A percentile compares a stretch with the other conserved stretches of the same genome.
phyloP scores from a whole-genome alignment of 2,113 vertebrate species.

The Malurus melanocephalus region DNA sequence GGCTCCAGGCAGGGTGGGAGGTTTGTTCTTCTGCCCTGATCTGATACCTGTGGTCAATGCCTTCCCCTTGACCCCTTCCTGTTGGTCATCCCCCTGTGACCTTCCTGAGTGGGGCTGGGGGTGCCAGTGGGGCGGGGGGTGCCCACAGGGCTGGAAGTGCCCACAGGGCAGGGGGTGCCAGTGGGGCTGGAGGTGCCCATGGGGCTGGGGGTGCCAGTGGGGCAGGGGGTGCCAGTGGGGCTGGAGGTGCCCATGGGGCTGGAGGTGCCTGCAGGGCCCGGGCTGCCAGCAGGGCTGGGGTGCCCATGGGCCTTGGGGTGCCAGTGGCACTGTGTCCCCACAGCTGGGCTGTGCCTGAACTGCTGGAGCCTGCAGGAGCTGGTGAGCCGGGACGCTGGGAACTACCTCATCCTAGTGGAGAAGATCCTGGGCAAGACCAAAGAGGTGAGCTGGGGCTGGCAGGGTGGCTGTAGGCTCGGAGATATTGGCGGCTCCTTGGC shows the following conservation, averaged over 20 bases:
- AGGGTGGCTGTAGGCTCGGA: rapidly evolving
- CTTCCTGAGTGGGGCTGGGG: neutral
- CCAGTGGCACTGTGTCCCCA: neutral
- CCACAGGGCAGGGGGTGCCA: neutral
- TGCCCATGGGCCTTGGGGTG: neutral
- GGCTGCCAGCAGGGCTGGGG: too few relatives aligned
- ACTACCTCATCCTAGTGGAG: slow-evolving; percentile 92
- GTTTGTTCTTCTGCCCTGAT: neutral
- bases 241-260: too few relatives aligned
- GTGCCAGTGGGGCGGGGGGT: neutral
- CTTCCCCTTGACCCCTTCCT: neutral
- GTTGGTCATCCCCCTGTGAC: rapidly evolving
- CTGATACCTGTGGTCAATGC: neutral
- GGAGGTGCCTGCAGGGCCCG: too few relatives aligned
- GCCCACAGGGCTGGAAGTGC: too few relatives aligned
- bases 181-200: too few relatives aligned
- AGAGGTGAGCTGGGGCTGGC: slow-evolving; percentile 72
- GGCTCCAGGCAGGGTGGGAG: rapidly evolving
- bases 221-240: neutral
- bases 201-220: neutral
- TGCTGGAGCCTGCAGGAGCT: slow-evolving; percentile 96
- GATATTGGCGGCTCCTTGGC: rapidly evolving
- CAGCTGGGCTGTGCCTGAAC: slow-evolving; percentile 90
- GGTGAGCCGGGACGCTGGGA: slow-evolving; percentile 87
- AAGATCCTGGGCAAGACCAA: slow-evolving; percentile 88